Percentiles rank a stretch among this genome's conserved stretches.
phyloP scores from a whole-genome alignment of 2,888 invertebrate species.

The Bibio marci region DNA sequence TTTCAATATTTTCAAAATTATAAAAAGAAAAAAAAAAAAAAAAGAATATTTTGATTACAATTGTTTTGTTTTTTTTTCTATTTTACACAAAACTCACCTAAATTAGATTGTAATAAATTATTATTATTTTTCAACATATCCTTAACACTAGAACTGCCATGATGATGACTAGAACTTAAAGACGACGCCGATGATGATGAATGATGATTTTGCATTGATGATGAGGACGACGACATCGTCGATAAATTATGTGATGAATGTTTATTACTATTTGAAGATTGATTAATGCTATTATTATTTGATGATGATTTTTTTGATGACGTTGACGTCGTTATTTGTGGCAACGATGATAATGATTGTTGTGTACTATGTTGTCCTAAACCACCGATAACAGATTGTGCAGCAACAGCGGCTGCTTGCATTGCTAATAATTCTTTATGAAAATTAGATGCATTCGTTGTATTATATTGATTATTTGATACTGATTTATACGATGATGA shows the following conservation, averaged over 20 bases:
- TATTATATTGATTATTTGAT: conserved; percentile 18
- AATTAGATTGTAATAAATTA: conserved; percentile 7
- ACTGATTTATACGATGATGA: conserved; percentile 6
- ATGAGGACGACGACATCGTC: too few relatives aligned
- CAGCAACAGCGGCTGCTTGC: conserved; percentile 27
- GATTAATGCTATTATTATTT: neutral
- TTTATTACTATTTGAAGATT: conserved; percentile 3
- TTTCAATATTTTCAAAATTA: too few relatives aligned
- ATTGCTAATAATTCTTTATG: conserved; percentile 30
- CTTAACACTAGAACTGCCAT: neutral
- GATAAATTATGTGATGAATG: conserved; percentile 2
- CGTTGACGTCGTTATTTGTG: conserved; percentile 10
- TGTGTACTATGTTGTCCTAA: neutral
- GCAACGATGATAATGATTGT: conserved; percentile 4
- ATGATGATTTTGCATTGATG: conserved; percentile 2
- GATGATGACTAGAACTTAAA: conserved; percentile 1
- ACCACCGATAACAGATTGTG: conserved; percentile 12
- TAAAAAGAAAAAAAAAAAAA: too few relatives aligned
- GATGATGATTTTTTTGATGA: conserved; percentile 9
- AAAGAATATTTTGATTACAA: too few relatives aligned
- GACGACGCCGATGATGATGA: neutral
- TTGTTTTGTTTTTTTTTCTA: too few relatives aligned
- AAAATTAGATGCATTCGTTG: conserved; percentile 26
- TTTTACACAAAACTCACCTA: neutral
- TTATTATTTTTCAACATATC: conserved; percentile 7